A percentile compares a stretch with the other conserved stretches of the same genome.
Evolutionary conservation across 2,113 vertebrate genomes (phyloP).

Genomic region (Anguilla japonica): DNA sequence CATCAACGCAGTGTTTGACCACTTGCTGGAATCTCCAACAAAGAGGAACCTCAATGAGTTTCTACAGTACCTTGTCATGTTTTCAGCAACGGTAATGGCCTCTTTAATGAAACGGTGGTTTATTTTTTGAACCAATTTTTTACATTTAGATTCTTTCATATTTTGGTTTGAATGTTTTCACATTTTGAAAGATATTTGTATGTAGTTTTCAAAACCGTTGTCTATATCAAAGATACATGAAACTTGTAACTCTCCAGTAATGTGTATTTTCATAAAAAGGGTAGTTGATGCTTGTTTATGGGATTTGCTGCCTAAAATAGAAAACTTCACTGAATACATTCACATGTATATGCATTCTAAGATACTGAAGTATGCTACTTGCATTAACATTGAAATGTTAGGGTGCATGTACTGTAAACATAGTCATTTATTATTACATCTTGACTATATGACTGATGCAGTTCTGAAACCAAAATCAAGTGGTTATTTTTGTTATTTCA

Average conservation of each 20-base stretch:
- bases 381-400: too few relatives aligned
- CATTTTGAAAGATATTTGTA: too few relatives aligned
- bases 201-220: too few relatives aligned
- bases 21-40: slow-evolving; percentile 34
- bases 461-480: background rate
- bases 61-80: slow-evolving; percentile 29
- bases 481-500: slow-evolving; percentile 36
- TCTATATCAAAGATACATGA: too few relatives aligned
- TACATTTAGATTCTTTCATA: background rate
- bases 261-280: background rate
- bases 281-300: background rate
- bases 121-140: slow-evolving; percentile 17
- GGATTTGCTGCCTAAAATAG: background rate
- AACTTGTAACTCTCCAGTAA: too few relatives aligned
- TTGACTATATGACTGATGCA: background rate
- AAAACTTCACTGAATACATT: background rate
- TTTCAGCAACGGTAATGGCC: slow-evolving; percentile 30
- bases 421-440: background rate
- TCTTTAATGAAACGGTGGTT: background rate
- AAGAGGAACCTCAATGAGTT: slow-evolving; percentile 38
- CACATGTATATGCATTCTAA: background rate
- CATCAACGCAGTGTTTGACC: slow-evolving; percentile 55
- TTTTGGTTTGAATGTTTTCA: background rate
- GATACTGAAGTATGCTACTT: too few relatives aligned
- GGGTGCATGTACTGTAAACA: too few relatives aligned